Evolutionary conservation across 2,888 invertebrate species (phyloP), one percentile per base, ranked within the genome.

Genomic region (Melinaea marsaeus): DNA sequence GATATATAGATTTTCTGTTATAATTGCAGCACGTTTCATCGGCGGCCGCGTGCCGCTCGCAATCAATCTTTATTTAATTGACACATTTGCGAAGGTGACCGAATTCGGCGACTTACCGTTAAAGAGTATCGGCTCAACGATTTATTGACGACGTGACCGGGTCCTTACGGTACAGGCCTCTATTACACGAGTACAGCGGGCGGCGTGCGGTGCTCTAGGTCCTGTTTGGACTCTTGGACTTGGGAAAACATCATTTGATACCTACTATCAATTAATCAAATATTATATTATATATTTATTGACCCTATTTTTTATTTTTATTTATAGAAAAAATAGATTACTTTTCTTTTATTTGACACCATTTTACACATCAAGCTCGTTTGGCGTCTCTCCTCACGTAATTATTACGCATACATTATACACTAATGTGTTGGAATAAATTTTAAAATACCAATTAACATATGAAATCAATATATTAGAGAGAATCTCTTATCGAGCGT

Each of bases 111-210:
- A 72, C 77, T 78, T 82, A 85, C 87, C 84, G 87, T 88, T 88
- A 88, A 83, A 78, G 70, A 71, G 64, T 59, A 66, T 65, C 64
- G 63, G 70, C 57, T 72, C 75, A 76, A 79, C 84, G 83, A 88
- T 88, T 87, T 88, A 88, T 88, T 81, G 72, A 76, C 83, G 85
- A 84, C 86, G 76, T 80, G 88, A 88, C 83, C 85, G 84, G 86
- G 88, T 80, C 86, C 78, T 78, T 78, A 79, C 79, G 79, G 86
- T 86, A 85, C 80, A 84, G 76, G 72, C 78, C 75, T 81, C 76
- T 79, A 69, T 68, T 67, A 57, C 64, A 48, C 60, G 58, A 46
- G n/a, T 46, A 46, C 11, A 22, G 1, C 22, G 22, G 22, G 22
- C 22, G 22, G 22, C 22, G 22, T 22, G 1, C 22, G 22, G 22